phyloP scores from a whole-genome alignment of 2,113 vertebrate genomes.

The Montifringilla adamsi region DNA sequence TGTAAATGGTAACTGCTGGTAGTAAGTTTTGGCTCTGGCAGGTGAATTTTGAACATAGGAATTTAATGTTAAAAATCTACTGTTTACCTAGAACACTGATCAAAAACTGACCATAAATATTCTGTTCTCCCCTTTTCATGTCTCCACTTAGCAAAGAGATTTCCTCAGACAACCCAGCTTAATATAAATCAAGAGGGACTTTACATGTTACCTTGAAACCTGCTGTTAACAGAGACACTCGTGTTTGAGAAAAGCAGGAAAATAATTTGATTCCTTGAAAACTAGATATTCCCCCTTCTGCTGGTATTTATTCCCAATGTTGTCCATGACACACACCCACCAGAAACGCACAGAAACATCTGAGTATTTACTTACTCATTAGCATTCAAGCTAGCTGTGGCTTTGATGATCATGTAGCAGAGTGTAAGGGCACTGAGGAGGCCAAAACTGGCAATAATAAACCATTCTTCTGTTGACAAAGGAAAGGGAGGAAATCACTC shows the following conservation, averaged over 20 bases:
- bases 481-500: constrained; percentile 89
- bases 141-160: neutral
- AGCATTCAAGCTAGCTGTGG: constrained; percentile 82
- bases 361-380: constrained; percentile 82
- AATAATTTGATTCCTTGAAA: neutral
- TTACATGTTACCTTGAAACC: neutral
- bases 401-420: constrained; percentile 95
- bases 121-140: neutral
- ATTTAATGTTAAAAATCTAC: neutral
- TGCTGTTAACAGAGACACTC: neutral
- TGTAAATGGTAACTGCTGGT: neutral
- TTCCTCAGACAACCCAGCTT: neutral
- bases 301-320: neutral
- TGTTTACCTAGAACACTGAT: neutral
- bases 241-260: neutral
- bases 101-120: neutral
- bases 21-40: neutral
- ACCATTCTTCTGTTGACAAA: constrained; percentile 96
- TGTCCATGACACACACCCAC: constrained; percentile 27
- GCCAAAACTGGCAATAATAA: constrained; percentile 93
- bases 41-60: neutral
- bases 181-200: neutral
- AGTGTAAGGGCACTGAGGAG: constrained; percentile 90
- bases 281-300: neutral
- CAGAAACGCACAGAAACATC: constrained; percentile 8